phyloP scores from a whole-genome alignment of 2,888 invertebrate genomes.

The Cosmopolites sordidus region DNA sequence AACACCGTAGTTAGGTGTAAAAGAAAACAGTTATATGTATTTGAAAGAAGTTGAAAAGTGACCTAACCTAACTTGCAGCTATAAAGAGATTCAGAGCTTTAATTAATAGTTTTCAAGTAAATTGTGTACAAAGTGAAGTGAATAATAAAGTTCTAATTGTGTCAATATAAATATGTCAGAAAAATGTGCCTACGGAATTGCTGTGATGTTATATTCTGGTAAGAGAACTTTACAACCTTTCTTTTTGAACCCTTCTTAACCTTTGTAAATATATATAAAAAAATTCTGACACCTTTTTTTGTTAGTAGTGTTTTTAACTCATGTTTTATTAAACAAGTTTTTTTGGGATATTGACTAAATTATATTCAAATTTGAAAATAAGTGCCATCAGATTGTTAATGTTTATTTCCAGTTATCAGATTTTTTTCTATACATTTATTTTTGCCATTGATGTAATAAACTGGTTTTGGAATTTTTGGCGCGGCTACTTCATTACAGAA shows the following conservation, averaged over 20 bases:
- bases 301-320: too few relatives aligned
- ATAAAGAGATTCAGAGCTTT: conserved; percentile 15
- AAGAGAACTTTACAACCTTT: neutral
- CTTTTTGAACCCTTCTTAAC: neutral
- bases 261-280: too few relatives aligned
- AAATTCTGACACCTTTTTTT: too few relatives aligned
- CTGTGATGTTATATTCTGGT: neutral
- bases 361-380: too few relatives aligned
- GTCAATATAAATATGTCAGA: neutral
- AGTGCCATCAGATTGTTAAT: too few relatives aligned
- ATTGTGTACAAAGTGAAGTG: conserved; percentile 20
- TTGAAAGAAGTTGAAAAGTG: conserved; percentile 12
- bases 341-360: too few relatives aligned
- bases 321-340: too few relatives aligned
- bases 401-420: conserved; percentile 1
- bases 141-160: neutral
- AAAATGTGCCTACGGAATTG: neutral
- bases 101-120: conserved; percentile 7
- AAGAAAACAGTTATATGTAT: conserved; percentile 18
- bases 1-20: conserved; percentile 7
- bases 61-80: conserved; percentile 20
- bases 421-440: conserved; percentile 3
- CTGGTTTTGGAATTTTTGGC: conserved; percentile 17
- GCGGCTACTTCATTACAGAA: conserved; percentile 7
- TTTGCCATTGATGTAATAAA: conserved; percentile 19